These are phyloP conservation scores for Cyphomyrmex costatus DNA, from an alignment of 1,140 invertebrate species.

Conservation along the genomic window DNA sequence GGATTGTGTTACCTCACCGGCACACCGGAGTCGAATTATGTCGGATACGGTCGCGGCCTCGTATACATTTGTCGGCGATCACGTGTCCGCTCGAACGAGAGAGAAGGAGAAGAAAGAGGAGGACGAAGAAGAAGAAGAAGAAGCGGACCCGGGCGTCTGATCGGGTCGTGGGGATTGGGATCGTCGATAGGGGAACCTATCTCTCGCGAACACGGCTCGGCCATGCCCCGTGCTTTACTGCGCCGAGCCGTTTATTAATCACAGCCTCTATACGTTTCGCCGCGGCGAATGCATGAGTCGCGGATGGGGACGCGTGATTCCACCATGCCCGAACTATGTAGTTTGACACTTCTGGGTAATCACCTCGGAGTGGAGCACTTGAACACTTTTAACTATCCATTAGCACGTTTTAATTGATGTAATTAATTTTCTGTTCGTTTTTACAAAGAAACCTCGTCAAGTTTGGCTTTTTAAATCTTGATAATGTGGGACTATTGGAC, in stretches of 20 bases:
- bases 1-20: slow-evolving; percentile 80
- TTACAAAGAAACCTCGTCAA: neutral
- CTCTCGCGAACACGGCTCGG: slow-evolving; percentile 68
- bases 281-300: neutral
- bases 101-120: neutral
- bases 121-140: slow-evolving; percentile 41
- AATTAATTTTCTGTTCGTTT: neutral
- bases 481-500: neutral
- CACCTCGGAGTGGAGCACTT: neutral
- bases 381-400: neutral
- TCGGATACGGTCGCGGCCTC: slow-evolving; percentile 72
- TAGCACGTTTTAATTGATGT: neutral
- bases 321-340: neutral
- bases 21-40: slow-evolving; percentile 79
- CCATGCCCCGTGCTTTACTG: slow-evolving; percentile 53
- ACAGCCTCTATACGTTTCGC: slow-evolving; percentile 62
- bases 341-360: slow-evolving; percentile 27
- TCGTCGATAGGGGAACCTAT: slow-evolving; percentile 68
- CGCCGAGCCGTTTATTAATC: slow-evolving; percentile 70
- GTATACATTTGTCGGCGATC: slow-evolving; percentile 72
- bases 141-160: slow-evolving; percentile 46
- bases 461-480: neutral
- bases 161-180: slow-evolving; percentile 64
- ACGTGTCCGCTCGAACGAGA: slow-evolving; percentile 45
- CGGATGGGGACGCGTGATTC: neutral